Base-by-base conservation (phyloP, 2,888 invertebrate species). In the Melieria picta region DNA sequence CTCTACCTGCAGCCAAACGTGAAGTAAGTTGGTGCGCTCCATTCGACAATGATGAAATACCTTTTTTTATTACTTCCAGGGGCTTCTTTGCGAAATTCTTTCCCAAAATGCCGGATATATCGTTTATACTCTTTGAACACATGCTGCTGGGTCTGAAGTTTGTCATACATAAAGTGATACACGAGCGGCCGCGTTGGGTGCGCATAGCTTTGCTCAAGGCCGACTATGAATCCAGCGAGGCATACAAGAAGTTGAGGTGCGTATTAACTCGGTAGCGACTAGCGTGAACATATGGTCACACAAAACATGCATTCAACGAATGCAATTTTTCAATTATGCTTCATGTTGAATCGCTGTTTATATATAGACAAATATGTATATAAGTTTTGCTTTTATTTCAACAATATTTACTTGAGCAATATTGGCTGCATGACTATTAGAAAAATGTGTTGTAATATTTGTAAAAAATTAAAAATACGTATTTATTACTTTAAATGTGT, bases 121-220 rank as follows among this genome's bases (percentile, higher is more conserved):
- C 90, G 43, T 93, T 93, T 82, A 91, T 93, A 11, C 82, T 90
- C 16, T 88, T 93, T 69, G 93, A 93, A 85, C 93, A 93, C 83
- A 79, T 90, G n/a, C 86, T 93, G 45, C 82, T 93, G 63, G 90
- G 89, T 6, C 79, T 91, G n/a, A 89, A 92, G 74, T 90, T 90
- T 76, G 86, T 91, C 11, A 87, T 93, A 47, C 90, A 91, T 79
- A 90, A 90, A 79, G 89, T 90, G 47, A 93, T 93, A 75, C 91
- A 92, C 46, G 93, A 93, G 81, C 89, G 91, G 71, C 93, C 93
- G 4, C 89, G 91, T 76, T 91, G 90, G 90, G 91, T 92, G 42
- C 87, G 91, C 71, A 88, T 91, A 30, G 90, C 90, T 5, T 83
- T 92, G 70, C 90, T 91, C 2, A 90, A 88, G 80, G 88, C 88